Base-by-base conservation (phyloP, 2,888 invertebrate genomes). In the Melinaea menophilus region DNA sequence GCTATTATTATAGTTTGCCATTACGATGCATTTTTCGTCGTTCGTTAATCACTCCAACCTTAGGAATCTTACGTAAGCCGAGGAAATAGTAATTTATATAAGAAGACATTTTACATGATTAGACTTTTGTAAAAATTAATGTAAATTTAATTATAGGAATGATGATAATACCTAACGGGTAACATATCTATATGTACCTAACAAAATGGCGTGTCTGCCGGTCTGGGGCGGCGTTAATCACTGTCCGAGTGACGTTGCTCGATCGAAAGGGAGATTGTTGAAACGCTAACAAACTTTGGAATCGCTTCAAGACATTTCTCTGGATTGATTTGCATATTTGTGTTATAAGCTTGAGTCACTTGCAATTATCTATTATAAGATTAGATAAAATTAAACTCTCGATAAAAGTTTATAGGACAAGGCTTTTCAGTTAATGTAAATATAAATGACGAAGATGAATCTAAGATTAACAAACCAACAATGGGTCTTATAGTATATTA, bases 171-270 rank as follows among this genome's bases (percentile, higher is more conserved):
- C 13, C n/a, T 12, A 31, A 51, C 41, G 11, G 41, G 41, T 9
- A n/a, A 41, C 51, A 64, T 64, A 61, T 62, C 60, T 54, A 12
- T 34, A 31, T 31, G 46, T 58, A 62, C 62, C 64, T 57, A 47
- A 37, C 45, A 68, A 63, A 63, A 69, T 75, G 70, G 75, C 76
- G 75, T 76, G 78, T 68, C 62, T 51, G 37, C 58, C 48, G 58
- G 74, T 74, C 71, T 76, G 69, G 73, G 69, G 65, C 74, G 57
- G 37, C 68, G 64, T 70, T 70, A 70, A 77, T 75, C 75, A 75
- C 66, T 73, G 67, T 70, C 74, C 70, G 71, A 65, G 66, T 67
- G 61, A 63, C 67, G 60, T 60, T 37, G 65, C 66, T 59, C 64
- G 69, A 75, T 72, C 67, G 71, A 69, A 70, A 63, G 60, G 59